Evolutionary conservation across 2,113 vertebrate genomes (phyloP), one percentile per base, ranked within the genome.

Genomic region (Tretioscincus oriximinensis): DNA sequence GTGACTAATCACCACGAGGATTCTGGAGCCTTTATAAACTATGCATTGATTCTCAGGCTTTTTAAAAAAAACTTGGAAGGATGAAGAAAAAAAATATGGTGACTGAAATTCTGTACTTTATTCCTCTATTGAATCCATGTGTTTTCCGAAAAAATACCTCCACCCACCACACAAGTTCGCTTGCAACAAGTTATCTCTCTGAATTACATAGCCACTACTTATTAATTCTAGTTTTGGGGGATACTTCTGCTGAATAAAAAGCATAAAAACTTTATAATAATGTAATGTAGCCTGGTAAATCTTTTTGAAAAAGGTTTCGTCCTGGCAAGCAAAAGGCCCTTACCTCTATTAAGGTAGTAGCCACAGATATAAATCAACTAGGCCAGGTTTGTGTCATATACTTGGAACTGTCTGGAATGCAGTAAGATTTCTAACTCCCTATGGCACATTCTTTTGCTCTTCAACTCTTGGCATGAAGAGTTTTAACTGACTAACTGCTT

Each of bases 231-330:
- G 89, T 89, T 85, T 86, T 84, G 80, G 86, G 93, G 65, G 85
- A 88, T 84, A 88, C 75, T 73, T 92, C 80, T 88, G 92, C 35
- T 88, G 92, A 92, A 94, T 89, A 28, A 31, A 95, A 93, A 73
- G 82, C 5, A 41, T 41, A 41, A 92, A 92, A 94, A 26, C 91
- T 94, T 94, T 93, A 88, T 91, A 94, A 90, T 91, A 41, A 41
- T 92, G 92, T 94, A 95, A 94, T 92, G 92, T 92, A 92, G 88
- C 92, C 91, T 95, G 89, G 94, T 92, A 94, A 95, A 96, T 96
- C 87, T 94, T 96, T 96, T 58, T 14, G 12, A 5, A 4, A 5
- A 14, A 18, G 12, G 2, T 58, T 58, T 18, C 93, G 94, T 93
- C 91, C 93, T 95, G 94, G 95, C 94, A 95, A 89, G 2, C 4